Percentiles rank a stretch among this genome's conserved stretches.
These are phyloP conservation scores for Anthopleura sola DNA, from an alignment of 64 coral and sea anemone genomes.

Conservation along the genomic window DNA sequence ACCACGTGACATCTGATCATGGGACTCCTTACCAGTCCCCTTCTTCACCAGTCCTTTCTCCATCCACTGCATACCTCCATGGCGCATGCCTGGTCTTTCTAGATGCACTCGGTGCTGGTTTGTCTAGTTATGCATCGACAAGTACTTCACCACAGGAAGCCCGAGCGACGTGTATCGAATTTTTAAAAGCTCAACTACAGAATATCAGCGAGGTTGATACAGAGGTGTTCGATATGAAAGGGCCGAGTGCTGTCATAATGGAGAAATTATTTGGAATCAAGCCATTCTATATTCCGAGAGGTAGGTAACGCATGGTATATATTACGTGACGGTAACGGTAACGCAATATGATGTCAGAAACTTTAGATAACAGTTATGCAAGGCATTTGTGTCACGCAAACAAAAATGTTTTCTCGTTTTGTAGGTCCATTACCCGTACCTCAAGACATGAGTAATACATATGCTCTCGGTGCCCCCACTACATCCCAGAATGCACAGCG, in stretches of 20 bases:
- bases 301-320: conserved; percentile 16
- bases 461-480: conserved; percentile 83
- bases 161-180: conserved; percentile 64
- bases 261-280: conserved; percentile 70
- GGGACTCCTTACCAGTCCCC: not conserved
- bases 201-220: not conserved
- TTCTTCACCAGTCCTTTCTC: conserved; percentile 13
- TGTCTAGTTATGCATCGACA: conserved; percentile 31
- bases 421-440: conserved; percentile 48
- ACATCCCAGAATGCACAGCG: conserved; percentile 84
- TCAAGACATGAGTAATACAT: conserved; percentile 42
- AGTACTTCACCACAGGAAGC: conserved; percentile 48
- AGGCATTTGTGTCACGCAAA: not conserved
- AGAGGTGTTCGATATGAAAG: not conserved
- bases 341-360: not conserved
- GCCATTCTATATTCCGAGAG: conserved; percentile 77
- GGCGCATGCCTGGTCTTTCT: conserved; percentile 92
- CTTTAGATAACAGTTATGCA: too few relatives aligned
- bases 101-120: conserved; percentile 79
- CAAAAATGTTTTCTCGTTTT: not conserved
- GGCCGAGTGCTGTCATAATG: not conserved
- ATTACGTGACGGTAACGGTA: not conserved
- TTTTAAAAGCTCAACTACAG: conserved; percentile 48
- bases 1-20: not conserved
- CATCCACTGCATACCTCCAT: conserved; percentile 74